Percentiles rank a stretch among this genome's conserved stretches.
Conservation (phyloP, 2,797 vertebrate genomes). For the Spatula versicolor region DNA sequence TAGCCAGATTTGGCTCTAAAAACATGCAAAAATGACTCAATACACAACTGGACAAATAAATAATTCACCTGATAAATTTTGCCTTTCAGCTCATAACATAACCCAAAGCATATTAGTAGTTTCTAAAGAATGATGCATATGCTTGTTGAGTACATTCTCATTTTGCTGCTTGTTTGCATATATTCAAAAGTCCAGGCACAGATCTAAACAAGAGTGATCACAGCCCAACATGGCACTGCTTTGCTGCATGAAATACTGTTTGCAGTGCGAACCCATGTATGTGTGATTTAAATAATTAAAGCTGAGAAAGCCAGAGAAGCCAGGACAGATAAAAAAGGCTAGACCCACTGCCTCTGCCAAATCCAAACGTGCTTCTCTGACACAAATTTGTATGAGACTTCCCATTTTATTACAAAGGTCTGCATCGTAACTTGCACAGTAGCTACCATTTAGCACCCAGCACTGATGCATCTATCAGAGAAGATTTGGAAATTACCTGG, state of each 20-base stretch:
- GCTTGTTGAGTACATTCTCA: slow-evolving; percentile 4
- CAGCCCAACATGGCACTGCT: background rate
- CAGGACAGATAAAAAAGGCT: background rate
- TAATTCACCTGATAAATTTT: slow-evolving; percentile 28
- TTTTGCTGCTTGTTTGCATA: slow-evolving; percentile 35
- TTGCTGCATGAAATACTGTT: background rate
- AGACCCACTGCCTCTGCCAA: background rate
- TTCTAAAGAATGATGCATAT: slow-evolving; percentile 16
- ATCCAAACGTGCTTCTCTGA: background rate
- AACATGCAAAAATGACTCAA: background rate
- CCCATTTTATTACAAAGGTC: background rate
- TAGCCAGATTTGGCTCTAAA: background rate
- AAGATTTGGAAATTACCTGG: slow-evolving; percentile 79
- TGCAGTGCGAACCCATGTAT: background rate
- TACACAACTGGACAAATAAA: slow-evolving; percentile 11
- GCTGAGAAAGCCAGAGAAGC: background rate
- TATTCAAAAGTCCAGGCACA: background rate
- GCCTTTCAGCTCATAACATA: background rate
- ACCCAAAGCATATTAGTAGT: slow-evolving; percentile 21
- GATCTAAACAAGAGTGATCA: background rate
- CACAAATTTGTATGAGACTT: background rate
- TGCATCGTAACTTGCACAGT: background rate
- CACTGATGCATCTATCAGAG: accelerated
- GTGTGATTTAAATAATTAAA: background rate
- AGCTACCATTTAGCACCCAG: background rate